phyloP scores from a whole-genome alignment of 2,888 invertebrate species.

The Dorcus hopei region DNA sequence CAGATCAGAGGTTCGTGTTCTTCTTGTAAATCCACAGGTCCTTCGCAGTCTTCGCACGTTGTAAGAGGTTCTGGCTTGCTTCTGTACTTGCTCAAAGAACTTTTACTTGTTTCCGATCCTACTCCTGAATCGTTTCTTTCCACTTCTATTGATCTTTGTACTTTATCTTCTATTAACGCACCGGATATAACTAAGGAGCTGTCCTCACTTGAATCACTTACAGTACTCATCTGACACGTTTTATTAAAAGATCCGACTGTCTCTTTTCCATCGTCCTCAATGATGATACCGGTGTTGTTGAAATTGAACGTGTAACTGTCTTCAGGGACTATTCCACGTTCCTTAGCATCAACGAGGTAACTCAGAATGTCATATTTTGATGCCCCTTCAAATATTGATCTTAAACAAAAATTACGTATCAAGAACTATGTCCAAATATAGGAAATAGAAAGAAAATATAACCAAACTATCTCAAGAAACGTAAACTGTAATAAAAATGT shows the following conservation, averaged over 20 bases:
- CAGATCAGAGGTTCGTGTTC: slow-evolving; percentile 80
- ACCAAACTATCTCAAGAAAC: not conserved
- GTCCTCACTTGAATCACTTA: slow-evolving; percentile 85
- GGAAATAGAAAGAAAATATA: not conserved
- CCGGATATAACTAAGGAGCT: slow-evolving; percentile 66
- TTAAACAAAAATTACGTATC: slow-evolving; percentile 23
- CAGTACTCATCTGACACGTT: slow-evolving; percentile 73
- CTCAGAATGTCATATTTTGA: slow-evolving; percentile 88
- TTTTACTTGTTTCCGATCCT: slow-evolving; percentile 87
- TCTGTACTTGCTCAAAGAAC: slow-evolving; percentile 73
- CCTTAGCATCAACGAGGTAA: slow-evolving; percentile 84
- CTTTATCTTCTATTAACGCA: slow-evolving; percentile 56
- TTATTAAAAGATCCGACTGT: slow-evolving; percentile 63
- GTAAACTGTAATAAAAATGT: not conserved
- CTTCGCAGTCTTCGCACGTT: slow-evolving; percentile 82
- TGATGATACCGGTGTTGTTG: slow-evolving; percentile 51
- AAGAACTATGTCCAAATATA: not conserved
- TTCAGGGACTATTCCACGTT: slow-evolving; percentile 68
- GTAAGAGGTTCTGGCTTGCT: slow-evolving; percentile 55
- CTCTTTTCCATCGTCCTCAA: slow-evolving; percentile 56
- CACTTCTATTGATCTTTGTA: slow-evolving; percentile 69
- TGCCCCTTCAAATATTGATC: slow-evolving; percentile 74
- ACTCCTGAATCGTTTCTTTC: slow-evolving; percentile 92
- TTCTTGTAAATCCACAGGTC: slow-evolving; percentile 70
- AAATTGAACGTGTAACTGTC: slow-evolving; percentile 67